Percentiles rank a stretch among this genome's conserved stretches.
Evolutionary conservation across 2,797 vertebrate genomes (phyloP).

Genomic region (Cottoperca gobio): DNA sequence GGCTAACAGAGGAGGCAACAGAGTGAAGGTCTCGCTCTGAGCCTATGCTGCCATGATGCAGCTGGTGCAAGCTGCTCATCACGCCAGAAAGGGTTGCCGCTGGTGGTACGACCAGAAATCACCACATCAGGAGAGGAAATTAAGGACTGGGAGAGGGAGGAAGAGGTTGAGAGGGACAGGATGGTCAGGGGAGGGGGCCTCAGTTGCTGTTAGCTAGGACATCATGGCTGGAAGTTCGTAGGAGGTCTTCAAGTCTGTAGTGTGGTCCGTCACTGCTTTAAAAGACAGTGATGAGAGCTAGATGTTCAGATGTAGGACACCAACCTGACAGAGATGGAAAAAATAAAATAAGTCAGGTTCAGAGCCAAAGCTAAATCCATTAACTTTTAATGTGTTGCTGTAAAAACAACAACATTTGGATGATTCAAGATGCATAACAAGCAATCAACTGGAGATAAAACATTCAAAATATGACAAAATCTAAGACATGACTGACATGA

Average conservation of each 20-base stretch:
- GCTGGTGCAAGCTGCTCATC: conserved; percentile 92
- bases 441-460: background rate
- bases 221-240: conserved; percentile 40
- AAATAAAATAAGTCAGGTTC: conserved; percentile 23
- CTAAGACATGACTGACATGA: background rate
- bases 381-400: conserved; percentile 34
- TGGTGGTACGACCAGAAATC: conserved; percentile 33
- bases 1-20: conserved; percentile 92
- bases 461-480: background rate
- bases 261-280: background rate
- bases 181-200: conserved; percentile 15
- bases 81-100: conserved; percentile 59
- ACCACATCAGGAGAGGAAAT: conserved; percentile 49
- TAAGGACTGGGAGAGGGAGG: background rate
- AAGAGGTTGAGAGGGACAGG: conserved; percentile 22
- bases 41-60: conserved; percentile 86
- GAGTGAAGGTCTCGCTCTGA: conserved; percentile 97
- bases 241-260: conserved; percentile 15
- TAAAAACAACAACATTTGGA: conserved; percentile 29
- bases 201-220: conserved; percentile 56
- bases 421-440: conserved; percentile 6
- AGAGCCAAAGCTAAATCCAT: conserved; percentile 28
- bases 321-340: conserved; percentile 47
- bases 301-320: conserved; percentile 26
- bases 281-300: conserved; percentile 31